These are phyloP conservation scores for Saccostrea glomerata DNA, from an alignment of 1,140 invertebrate genomes.

Conservation along the genomic window DNA sequence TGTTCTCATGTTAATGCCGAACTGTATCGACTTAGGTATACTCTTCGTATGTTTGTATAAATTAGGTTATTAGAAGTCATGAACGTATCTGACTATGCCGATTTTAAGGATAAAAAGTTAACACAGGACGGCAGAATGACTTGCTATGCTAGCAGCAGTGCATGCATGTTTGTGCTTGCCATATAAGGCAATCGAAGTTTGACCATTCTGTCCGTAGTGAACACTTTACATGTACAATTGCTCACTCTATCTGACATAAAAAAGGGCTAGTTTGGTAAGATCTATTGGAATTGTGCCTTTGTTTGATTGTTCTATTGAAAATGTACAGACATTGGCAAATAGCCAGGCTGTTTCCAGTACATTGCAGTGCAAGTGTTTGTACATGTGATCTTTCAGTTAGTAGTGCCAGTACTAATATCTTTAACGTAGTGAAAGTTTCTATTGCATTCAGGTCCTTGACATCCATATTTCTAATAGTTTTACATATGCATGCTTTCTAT, in stretches of 20 bases:
- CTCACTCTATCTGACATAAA: not conserved
- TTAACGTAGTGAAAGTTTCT: not conserved
- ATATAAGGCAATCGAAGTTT: slow-evolving; percentile 25
- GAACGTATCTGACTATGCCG: no score
- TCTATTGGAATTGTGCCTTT: not conserved
- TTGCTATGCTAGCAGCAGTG: not conserved
- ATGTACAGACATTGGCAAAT: not conserved
- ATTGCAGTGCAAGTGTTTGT: slow-evolving; percentile 1
- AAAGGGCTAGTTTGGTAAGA: not conserved
- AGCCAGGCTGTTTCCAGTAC: not conserved
- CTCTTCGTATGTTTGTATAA: no score
- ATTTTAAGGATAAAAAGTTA: not conserved
- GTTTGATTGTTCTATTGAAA: not conserved
- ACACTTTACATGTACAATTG: not conserved
- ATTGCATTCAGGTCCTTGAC: not conserved
- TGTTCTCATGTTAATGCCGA: no score
- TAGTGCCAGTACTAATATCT: not conserved
- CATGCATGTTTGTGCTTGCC: slow-evolving; percentile 34
- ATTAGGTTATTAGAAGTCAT: no score
- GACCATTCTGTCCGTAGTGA: not conserved
- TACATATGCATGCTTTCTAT: not conserved
- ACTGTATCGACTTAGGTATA: no score
- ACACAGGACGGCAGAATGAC: not conserved
- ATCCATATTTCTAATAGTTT: not conserved
- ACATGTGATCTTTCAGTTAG: slow-evolving; percentile 13